Conservation (phyloP, 2,888 invertebrate species). For the Panzeria rudis region DNA sequence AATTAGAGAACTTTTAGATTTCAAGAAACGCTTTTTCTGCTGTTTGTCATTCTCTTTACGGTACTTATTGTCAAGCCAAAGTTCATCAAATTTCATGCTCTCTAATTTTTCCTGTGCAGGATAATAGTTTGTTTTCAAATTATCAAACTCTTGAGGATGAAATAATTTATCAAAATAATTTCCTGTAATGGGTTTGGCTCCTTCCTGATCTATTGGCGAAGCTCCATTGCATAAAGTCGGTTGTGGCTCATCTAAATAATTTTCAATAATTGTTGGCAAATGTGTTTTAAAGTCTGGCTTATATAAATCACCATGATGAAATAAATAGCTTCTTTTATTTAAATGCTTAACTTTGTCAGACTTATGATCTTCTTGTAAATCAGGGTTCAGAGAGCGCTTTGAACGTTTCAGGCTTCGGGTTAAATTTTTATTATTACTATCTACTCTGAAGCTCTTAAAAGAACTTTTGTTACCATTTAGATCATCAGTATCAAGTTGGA, state of each 20-base stretch:
- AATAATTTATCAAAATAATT: constrained; percentile 20
- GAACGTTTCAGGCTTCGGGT: neutral
- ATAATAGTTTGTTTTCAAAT: constrained; percentile 61
- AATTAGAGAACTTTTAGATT: neutral
- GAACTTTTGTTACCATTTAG: neutral
- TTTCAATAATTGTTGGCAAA: neutral
- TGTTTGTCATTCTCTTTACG: neutral
- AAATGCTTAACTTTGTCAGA: neutral
- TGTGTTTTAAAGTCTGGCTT: neutral
- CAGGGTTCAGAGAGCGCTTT: neutral
- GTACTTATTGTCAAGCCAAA: constrained; percentile 28
- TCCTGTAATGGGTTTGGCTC: constrained; percentile 19
- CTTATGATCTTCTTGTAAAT: neutral
- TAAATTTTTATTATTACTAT: neutral
- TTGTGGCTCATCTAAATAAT: neutral
- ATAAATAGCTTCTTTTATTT: neutral
- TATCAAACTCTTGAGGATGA: constrained; percentile 69
- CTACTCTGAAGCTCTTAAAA: neutral
- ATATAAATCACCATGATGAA: neutral
- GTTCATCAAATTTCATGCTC: constrained; percentile 68
- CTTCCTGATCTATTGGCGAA: neutral
- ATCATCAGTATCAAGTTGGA: no score
- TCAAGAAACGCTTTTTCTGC: neutral
- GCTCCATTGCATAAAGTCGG: neutral
- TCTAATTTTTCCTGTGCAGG: constrained; percentile 46